A percentile compares a stretch with the other conserved stretches of the same genome.
Evolutionary conservation across 2,888 invertebrate genomes (phyloP).

Genomic region (Arrhopalites spinosus): DNA sequence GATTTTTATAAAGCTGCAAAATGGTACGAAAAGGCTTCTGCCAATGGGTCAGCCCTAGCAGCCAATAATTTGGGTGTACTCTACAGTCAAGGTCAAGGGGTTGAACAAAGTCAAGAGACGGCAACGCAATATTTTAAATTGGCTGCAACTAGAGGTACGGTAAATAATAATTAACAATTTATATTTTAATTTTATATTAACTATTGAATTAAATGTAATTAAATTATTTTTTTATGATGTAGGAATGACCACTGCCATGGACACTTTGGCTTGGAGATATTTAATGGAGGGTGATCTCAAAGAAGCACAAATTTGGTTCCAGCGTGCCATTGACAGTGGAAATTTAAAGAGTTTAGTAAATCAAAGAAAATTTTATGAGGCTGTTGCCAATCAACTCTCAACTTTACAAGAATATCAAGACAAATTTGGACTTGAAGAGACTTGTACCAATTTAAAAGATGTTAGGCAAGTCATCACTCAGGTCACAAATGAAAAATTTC

Average conservation of each 20-base stretch:
- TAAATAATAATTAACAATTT: too few relatives aligned
- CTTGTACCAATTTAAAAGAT: too few relatives aligned
- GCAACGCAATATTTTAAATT: slow-evolving; percentile 1
- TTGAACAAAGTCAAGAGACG: not conserved
- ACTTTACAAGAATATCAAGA: too few relatives aligned
- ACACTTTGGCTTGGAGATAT: slow-evolving; percentile 12
- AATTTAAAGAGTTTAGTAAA: not conserved
- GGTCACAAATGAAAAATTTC: too few relatives aligned
- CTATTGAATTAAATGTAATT: too few relatives aligned
- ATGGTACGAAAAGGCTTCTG: not conserved
- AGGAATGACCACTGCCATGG: not conserved
- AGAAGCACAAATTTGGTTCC: not conserved
- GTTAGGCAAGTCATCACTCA: too few relatives aligned
- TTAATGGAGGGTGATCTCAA: not conserved
- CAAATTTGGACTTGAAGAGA: too few relatives aligned
- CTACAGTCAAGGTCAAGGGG: not conserved
- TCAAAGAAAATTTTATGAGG: not conserved
- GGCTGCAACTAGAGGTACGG: not conserved
- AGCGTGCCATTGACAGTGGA: not conserved
- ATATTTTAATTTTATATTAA: too few relatives aligned
- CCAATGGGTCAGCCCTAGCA: not conserved
- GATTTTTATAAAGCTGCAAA: slow-evolving; percentile 4
- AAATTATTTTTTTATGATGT: too few relatives aligned
- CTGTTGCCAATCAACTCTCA: too few relatives aligned
- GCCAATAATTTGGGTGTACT: slow-evolving; percentile 10